phyloP scores from a whole-genome alignment of 2,113 vertebrate genomes.

The Clupea harengus region DNA sequence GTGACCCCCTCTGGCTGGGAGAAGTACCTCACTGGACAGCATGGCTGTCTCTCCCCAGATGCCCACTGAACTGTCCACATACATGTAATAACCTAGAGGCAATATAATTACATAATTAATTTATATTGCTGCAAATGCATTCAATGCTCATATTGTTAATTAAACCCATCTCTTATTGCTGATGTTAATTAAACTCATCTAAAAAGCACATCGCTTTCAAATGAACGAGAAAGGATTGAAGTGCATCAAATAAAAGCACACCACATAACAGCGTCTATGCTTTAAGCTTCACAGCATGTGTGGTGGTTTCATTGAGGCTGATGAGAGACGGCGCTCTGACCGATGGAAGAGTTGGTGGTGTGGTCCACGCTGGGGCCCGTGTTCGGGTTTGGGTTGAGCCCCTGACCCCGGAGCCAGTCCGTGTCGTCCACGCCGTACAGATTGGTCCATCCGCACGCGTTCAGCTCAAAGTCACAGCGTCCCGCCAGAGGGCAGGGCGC shows the following conservation, averaged over 20 bases:
- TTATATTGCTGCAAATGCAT: neutral
- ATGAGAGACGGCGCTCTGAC: slow-evolving; percentile 29
- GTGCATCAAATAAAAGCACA: too few species aligned
- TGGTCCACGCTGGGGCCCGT: slow-evolving; percentile 67
- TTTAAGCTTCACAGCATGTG: too few species aligned
- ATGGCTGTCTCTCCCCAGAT: slow-evolving; percentile 56
- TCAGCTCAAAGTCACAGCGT: slow-evolving; percentile 69
- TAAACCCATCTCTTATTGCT: too few species aligned
- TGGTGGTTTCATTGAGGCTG: neutral
- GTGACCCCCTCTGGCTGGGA: slow-evolving; percentile 55
- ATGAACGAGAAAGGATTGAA: too few species aligned
- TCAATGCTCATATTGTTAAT: too few species aligned
- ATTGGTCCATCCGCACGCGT: slow-evolving; percentile 69
- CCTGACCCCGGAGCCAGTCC: slow-evolving; percentile 68
- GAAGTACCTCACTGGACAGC: slow-evolving; percentile 65
- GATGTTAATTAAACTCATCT: too few species aligned
- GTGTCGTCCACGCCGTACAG: slow-evolving; percentile 55
- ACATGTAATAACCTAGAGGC: slow-evolving; percentile 66
- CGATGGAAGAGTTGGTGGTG: slow-evolving; percentile 64
- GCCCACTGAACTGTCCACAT: slow-evolving; percentile 68
- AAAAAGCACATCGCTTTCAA: too few species aligned
- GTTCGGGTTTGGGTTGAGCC: slow-evolving; percentile 49
- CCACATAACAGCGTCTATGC: too few species aligned
- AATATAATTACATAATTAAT: neutral
- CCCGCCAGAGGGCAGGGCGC: slow-evolving; percentile 55